Evolutionary conservation across 2,113 vertebrate species (phyloP).

Genomic region (Apaloderma vittatum): DNA sequence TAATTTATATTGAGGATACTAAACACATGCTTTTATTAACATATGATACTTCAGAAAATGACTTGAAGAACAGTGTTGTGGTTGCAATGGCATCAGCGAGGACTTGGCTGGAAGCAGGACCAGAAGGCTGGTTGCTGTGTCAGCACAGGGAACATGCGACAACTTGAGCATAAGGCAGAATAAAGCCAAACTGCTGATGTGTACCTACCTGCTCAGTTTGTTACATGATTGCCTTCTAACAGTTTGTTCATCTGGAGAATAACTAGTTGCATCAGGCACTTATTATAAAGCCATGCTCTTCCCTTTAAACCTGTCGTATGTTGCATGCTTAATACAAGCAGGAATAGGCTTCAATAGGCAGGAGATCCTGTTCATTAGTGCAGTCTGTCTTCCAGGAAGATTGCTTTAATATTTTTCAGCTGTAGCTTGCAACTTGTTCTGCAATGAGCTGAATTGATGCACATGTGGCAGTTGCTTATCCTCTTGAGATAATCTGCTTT

Average conservation of each 20-base stretch:
- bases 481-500: conserved; percentile 69
- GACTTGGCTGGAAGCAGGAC: not conserved
- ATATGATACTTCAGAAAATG: not conserved
- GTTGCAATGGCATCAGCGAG: not conserved
- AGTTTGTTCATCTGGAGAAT: not conserved
- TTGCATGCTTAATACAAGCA: not conserved
- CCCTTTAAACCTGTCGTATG: not conserved
- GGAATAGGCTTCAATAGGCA: not conserved
- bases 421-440: conserved; percentile 1
- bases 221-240: not conserved
- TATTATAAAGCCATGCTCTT: not conserved
- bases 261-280: not conserved
- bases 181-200: not conserved
- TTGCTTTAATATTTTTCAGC: not conserved
- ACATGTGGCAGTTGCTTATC: conserved; percentile 64
- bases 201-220: not conserved
- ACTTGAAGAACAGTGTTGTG: not conserved
- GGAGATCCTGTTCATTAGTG: not conserved
- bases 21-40: not conserved
- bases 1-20: not conserved
- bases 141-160: not conserved
- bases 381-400: not conserved
- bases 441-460: not conserved
- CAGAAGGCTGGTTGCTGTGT: not conserved
- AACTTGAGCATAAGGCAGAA: not conserved